These are phyloP conservation scores for Megalopta genalis DNA, from an alignment of 1,140 invertebrate genomes.

Conservation along the genomic window DNA sequence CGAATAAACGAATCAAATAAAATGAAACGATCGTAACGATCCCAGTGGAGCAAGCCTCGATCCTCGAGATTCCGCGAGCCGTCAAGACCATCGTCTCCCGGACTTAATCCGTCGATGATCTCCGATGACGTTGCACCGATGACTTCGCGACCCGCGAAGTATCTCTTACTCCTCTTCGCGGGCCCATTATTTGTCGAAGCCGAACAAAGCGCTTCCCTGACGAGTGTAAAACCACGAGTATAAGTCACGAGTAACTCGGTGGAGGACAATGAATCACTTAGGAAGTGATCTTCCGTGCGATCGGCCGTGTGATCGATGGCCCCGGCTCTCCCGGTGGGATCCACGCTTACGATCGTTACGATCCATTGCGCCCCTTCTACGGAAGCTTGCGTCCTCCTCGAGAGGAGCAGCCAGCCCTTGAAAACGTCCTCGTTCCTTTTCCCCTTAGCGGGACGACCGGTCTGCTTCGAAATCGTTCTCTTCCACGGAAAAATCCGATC, in stretches of 20 bases:
- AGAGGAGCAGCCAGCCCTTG: neutral
- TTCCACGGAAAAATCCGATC: neutral
- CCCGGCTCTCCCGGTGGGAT: conserved; percentile 2
- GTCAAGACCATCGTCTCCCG: too few relatives aligned
- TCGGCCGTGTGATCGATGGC: conserved; percentile 42
- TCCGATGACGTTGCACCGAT: neutral
- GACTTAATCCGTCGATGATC: neutral
- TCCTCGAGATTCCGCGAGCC: too few relatives aligned
- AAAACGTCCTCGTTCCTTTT: neutral
- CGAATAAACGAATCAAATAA: too few relatives aligned
- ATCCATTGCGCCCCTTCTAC: conserved; percentile 40
- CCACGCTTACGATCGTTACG: conserved; percentile 31
- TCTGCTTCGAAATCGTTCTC: too few relatives aligned
- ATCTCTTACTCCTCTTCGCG: too few relatives aligned
- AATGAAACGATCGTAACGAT: too few relatives aligned
- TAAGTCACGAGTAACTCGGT: conserved; percentile 44
- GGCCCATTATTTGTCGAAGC: conserved; percentile 27
- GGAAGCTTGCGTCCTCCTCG: conserved; percentile 30
- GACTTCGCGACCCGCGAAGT: too few relatives aligned
- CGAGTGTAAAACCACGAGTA: conserved; percentile 25
- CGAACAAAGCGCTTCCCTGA: conserved; percentile 18
- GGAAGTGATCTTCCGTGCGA: conserved; percentile 43
- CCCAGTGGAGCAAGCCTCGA: too few relatives aligned
- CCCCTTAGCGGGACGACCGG: too few relatives aligned
- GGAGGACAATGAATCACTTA: conserved; percentile 51